A percentile compares a stretch with the other conserved stretches of the same genome.
phyloP scores from a whole-genome alignment of 1,140 invertebrate species.

The Drosophila elegans region DNA sequence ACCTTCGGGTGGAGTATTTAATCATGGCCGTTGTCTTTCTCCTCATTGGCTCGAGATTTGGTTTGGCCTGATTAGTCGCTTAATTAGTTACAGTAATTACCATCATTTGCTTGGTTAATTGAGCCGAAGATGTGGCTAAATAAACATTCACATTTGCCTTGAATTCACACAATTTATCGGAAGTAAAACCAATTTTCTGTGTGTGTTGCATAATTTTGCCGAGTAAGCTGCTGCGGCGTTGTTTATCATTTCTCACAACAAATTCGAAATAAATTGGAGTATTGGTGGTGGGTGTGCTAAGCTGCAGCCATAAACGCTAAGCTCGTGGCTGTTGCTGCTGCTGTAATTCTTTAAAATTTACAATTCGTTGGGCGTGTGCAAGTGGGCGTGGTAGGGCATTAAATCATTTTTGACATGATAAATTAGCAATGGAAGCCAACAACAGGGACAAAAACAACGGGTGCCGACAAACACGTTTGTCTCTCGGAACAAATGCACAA shows the following conservation, averaged over 20 bases:
- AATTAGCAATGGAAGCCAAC: slow-evolving; percentile 47
- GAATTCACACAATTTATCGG: not conserved
- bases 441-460: slow-evolving; percentile 17
- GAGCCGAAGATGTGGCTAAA: not conserved
- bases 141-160: too few relatives aligned
- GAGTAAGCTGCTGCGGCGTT: slow-evolving; percentile 41
- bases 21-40: not conserved
- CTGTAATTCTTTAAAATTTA: slow-evolving; percentile 10
- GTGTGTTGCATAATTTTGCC: not conserved
- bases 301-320: slow-evolving; percentile 20
- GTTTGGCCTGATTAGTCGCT: slow-evolving; percentile 7
- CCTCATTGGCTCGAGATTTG: too few relatives aligned
- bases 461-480: slow-evolving; percentile 22
- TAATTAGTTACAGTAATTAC: slow-evolving; percentile 9
- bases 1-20: not conserved
- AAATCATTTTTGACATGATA: slow-evolving; percentile 76
- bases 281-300: slow-evolving; percentile 11
- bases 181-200: not conserved
- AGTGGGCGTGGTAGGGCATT: slow-evolving; percentile 43
- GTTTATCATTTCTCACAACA: slow-evolving; percentile 56
- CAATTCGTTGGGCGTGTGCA: slow-evolving; percentile 39
- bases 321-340: slow-evolving; percentile 22
- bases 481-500: slow-evolving; percentile 13
- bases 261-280: slow-evolving; percentile 60
- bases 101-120: not conserved